Evolutionary conservation across 2,888 invertebrate genomes (phyloP).

Genomic region (Gnatocerus cornutus): DNA sequence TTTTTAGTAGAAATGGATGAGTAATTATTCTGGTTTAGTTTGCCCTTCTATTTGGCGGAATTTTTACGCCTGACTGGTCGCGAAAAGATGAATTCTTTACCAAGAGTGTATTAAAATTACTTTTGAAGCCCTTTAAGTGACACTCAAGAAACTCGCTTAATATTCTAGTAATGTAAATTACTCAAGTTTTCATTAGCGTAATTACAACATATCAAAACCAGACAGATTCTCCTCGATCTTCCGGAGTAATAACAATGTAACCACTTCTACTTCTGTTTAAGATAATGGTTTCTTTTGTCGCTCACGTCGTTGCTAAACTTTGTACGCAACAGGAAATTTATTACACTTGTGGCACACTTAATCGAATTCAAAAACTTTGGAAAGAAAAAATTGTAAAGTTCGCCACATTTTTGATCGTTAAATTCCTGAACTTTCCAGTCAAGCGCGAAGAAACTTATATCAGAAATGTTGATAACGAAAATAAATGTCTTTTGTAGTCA

Average conservation of each 20-base stretch:
- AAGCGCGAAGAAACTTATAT: too few species aligned
- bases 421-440: neutral
- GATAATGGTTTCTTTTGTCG: conserved; percentile 8
- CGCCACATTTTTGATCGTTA: neutral
- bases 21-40: neutral
- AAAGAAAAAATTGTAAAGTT: conserved; percentile 15
- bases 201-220: conserved; percentile 30
- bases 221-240: neutral
- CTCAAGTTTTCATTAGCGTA: conserved; percentile 18
- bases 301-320: neutral
- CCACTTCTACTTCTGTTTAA: conserved; percentile 1
- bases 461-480: too few species aligned
- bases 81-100: neutral
- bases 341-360: conserved; percentile 1
- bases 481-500: too few species aligned
- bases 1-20: conserved; percentile 1
- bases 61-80: neutral
- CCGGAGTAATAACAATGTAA: neutral
- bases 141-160: conserved; percentile 10
- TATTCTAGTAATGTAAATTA: conserved; percentile 17
- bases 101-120: neutral
- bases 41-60: neutral
- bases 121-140: neutral
- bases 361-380: conserved; percentile 17
- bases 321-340: conserved; percentile 15